These are phyloP conservation scores for Altica lythri DNA, from an alignment of 2,888 invertebrate species.

Conservation along the genomic window DNA sequence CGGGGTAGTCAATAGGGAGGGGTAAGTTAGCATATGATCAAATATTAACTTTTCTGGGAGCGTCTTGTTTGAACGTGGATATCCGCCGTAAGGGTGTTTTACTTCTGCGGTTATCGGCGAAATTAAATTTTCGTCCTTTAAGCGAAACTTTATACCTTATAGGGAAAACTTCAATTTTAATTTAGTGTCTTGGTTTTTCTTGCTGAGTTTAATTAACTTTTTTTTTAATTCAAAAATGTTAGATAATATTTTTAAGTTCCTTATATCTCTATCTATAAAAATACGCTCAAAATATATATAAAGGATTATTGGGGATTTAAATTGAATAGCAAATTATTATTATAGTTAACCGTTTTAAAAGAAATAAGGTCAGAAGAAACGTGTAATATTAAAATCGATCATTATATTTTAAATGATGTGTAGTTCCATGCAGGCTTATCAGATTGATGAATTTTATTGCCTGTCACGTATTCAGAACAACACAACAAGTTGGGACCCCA, in stretches of 20 bases:
- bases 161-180: background rate
- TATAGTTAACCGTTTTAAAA: too few relatives aligned
- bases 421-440: too few relatives aligned
- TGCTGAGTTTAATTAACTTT: background rate
- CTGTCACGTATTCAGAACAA: background rate
- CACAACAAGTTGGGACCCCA: conserved; percentile 9
- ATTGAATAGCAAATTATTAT: too few relatives aligned
- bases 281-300: background rate
- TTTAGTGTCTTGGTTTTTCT: background rate
- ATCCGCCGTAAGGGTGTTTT: conserved; percentile 20
- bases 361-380: too few relatives aligned
- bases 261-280: background rate
- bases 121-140: conserved; percentile 11
- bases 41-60: conserved; percentile 40
- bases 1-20: conserved; percentile 20
- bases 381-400: too few relatives aligned
- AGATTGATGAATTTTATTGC: too few relatives aligned
- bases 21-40: conserved; percentile 42
- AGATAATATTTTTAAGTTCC: background rate
- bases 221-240: background rate
- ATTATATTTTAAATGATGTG: too few relatives aligned
- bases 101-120: conserved; percentile 10
- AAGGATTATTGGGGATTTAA: too few relatives aligned
- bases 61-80: conserved; percentile 36
- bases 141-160: background rate